phyloP scores from a whole-genome alignment of 2,113 vertebrate species.

The Casuarius casuarius region DNA sequence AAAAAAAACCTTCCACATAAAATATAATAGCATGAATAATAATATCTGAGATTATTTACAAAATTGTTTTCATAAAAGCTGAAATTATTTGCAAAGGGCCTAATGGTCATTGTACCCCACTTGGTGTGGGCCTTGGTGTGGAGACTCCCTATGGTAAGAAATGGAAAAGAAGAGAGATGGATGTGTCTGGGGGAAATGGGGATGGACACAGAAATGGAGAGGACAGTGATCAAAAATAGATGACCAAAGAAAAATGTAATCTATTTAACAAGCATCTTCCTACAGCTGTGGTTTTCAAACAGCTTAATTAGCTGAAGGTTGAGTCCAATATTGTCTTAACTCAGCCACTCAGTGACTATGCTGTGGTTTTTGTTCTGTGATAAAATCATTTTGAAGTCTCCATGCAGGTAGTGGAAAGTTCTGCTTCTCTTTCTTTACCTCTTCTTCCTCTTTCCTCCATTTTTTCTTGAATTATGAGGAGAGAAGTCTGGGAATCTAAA shows the following conservation, averaged over 20 bases:
- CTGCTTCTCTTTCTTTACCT: neutral
- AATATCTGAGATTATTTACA: neutral
- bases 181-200: neutral
- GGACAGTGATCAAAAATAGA: neutral
- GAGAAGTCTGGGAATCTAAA: neutral
- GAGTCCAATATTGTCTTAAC: neutral
- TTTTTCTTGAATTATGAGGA: neutral
- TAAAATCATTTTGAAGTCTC: conserved; percentile 6
- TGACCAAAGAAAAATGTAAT: conserved; percentile 3
- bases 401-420: neutral
- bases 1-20: neutral
- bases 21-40: neutral
- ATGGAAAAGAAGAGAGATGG: neutral
- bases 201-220: neutral
- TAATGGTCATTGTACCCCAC: neutral
- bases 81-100: neutral
- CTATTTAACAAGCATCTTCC: conserved; percentile 14
- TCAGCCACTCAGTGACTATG: neutral
- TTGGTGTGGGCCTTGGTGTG: neutral
- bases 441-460: neutral
- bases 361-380: neutral
- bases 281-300: conserved; percentile 21
- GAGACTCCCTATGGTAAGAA: neutral
- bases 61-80: neutral
- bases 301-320: conserved; percentile 22